Conservation (phyloP, 2,797 vertebrate species). For the Semaprochilodus insignis region DNA sequence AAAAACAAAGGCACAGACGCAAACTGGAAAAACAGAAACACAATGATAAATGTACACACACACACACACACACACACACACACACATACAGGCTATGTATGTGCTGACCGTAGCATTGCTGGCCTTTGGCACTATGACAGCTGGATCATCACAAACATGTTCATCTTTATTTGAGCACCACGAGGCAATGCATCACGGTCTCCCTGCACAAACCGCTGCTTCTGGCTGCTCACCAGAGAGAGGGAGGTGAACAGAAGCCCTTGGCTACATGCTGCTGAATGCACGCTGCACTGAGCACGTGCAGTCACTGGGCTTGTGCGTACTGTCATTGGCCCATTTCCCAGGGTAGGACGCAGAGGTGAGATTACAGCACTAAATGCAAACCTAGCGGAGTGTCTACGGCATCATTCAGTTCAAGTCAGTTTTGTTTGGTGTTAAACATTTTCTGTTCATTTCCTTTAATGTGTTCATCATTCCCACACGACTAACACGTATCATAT, state of each 20-base stretch:
- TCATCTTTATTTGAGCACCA: conserved; percentile 47
- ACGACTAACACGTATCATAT: too few relatives aligned
- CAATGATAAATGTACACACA: conserved; percentile 45
- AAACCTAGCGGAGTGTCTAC: not conserved
- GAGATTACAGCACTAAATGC: conserved; percentile 12
- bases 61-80: conserved; percentile 46
- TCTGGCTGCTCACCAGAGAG: conserved; percentile 4
- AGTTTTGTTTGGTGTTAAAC: not conserved
- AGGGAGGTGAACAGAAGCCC: not conserved
- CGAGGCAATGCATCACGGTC: conserved; percentile 25
- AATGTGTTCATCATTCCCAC: too few relatives aligned
- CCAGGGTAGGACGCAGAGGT: conserved; percentile 11
- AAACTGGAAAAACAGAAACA: conserved; percentile 42
- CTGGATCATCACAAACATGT: conserved; percentile 48
- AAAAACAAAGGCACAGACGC: conserved; percentile 28
- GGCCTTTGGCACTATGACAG: conserved; percentile 47
- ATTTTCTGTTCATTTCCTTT: too few relatives aligned
- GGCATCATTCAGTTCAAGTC: not conserved
- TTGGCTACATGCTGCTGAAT: not conserved
- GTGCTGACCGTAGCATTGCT: conserved; percentile 19
- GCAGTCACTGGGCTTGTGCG: conserved; percentile 49
- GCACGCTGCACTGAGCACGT: conserved; percentile 43
- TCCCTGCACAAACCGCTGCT: conserved; percentile 27
- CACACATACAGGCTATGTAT: conserved; percentile 32
- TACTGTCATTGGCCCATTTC: conserved; percentile 30